Base-by-base conservation (phyloP, 2,113 vertebrate species). In the Corythaixoides concolor region DNA sequence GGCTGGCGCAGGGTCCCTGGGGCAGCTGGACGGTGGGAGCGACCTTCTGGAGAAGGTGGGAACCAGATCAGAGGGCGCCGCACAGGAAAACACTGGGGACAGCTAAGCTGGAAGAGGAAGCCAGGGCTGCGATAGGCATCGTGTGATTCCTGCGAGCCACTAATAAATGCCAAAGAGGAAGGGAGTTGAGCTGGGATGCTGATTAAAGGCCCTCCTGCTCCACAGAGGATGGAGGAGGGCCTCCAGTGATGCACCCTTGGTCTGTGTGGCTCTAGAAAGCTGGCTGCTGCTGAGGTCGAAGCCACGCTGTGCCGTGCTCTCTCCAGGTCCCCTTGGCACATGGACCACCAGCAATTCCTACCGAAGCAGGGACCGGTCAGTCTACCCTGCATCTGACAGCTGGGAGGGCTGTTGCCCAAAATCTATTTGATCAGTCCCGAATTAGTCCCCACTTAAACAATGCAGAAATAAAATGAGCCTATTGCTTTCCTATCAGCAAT, bases 401-500 rank as follows among this genome's bases (percentile, higher is more conserved):
- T 27, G 39, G 39, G 47, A 43, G n/a, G 72, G 33, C 33, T 66
- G 49, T 12, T 64, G 41, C 21, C 68, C 0, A 0, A 0, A 43
- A 30, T 45, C 32, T 3, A 1, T 83, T 58, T 63, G 92, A 58
- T 58, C 1, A 0, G 28, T 41, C 62, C 78, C 62, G 60, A 68
- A 87, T 94, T 85, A 78, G n/a, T 24, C 69, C 45, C 59, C 18
- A 30, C 77, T 73, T 72, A 89, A 94, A 62, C 33, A 56, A 43
- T 4, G n/a, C 66, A 83, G 69, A 68, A 95, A 73, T 76, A 53
- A 88, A 91, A 85, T 12, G 50, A 69, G 50, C 84, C 87, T 89
- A 83, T 94, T 15, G 1, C 63, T 89, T 91, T 77, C 77, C 95
- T 95, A 89, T 89, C 95, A 89, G 86, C 86, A 85, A 91, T 94